phyloP scores from a whole-genome alignment of 2,888 invertebrate genomes.

The Drosophila merina region DNA sequence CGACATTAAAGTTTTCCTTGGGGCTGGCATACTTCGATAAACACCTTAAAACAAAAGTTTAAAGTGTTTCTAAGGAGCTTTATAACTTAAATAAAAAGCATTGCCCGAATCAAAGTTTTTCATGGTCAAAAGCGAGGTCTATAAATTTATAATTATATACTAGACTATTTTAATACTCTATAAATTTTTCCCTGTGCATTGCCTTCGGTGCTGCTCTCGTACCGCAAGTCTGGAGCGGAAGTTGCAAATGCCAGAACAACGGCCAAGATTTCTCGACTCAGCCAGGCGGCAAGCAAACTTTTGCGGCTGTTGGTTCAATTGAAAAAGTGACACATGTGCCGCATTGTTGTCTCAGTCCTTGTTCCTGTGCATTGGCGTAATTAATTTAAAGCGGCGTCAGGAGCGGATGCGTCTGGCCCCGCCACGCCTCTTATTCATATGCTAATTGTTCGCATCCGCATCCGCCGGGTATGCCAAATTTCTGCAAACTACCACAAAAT shows the following conservation, averaged over 20 bases:
- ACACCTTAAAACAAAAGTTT: background rate
- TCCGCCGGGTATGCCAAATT: slow-evolving; percentile 49
- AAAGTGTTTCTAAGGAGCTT: background rate
- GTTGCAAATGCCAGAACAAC: slow-evolving; percentile 71
- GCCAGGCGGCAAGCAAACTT: slow-evolving; percentile 58
- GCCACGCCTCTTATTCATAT: slow-evolving; percentile 34
- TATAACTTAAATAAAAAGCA: background rate
- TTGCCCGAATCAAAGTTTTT: background rate
- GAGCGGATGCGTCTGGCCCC: slow-evolving; percentile 53
- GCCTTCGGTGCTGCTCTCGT: slow-evolving; percentile 21
- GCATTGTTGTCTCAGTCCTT: slow-evolving; percentile 44
- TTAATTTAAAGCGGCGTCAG: slow-evolving; percentile 75
- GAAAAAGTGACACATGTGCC: slow-evolving; percentile 60
- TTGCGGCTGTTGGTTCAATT: slow-evolving; percentile 54
- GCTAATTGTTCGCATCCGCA: slow-evolving; percentile 70
- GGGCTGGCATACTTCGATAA: background rate
- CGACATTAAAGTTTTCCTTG: slow-evolving; percentile 24
- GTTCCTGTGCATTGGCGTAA: slow-evolving; percentile 74
- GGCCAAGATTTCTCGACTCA: slow-evolving; percentile 39
- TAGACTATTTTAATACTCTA: too few species aligned
- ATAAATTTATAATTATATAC: background rate
- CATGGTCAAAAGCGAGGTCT: background rate
- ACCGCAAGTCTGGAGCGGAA: slow-evolving; percentile 70
- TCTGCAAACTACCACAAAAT: slow-evolving; percentile 30
- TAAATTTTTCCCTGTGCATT: slow-evolving; percentile 10